Evolutionary conservation across 2,888 invertebrate species (phyloP), one percentile per base, ranked within the genome.

Genomic region (Dichetophora obliterata): DNA sequence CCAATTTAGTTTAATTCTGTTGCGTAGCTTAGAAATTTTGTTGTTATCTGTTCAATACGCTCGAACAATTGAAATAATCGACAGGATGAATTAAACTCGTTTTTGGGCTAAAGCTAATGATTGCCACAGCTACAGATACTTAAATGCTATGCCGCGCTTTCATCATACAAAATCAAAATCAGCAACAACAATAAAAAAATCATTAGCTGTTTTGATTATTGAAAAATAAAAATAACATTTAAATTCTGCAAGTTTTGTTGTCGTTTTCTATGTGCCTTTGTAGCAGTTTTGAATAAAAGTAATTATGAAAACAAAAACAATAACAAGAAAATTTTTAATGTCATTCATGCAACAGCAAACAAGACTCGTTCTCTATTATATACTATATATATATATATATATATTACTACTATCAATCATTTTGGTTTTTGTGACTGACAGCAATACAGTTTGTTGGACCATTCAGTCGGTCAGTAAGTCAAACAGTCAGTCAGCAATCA

Each of bases 261-360:
- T 43, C 14, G 11, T 43, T 43, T 43, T 3, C 3, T 43, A 1
- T 43, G 1, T 43, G 43, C 14, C 43, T 9, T 22, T 19, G n/a
- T 54, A 11, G 22, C 19, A n/a, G 37, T 34, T 37, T 65, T 9
- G 37, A 65, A 59, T 59, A 24, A 14, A 24, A 59, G 24, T 59
- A 6, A 59, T 59, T 19, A 59, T 14, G 14, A 22, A 8, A 59
- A 16, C 27, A 19, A 24, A 11, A 27, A 3, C 8, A 57, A 16
- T 14, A 19, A 24, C 14, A 27, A 3, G 1, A 57, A 54, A 54
- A n/a, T 59, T 59, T 27, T 59, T 59, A 27, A 59, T 59, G 59
- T 27, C 59, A 59, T 59, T 59, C 59, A 59, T 59, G 59, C 59
- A 59, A 59, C 59, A 59, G 5, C 59, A 59, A 59, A 27, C 43